Evolutionary conservation across 2,113 vertebrate genomes (phyloP).

Genomic region (Neopipo cinnamomea): DNA sequence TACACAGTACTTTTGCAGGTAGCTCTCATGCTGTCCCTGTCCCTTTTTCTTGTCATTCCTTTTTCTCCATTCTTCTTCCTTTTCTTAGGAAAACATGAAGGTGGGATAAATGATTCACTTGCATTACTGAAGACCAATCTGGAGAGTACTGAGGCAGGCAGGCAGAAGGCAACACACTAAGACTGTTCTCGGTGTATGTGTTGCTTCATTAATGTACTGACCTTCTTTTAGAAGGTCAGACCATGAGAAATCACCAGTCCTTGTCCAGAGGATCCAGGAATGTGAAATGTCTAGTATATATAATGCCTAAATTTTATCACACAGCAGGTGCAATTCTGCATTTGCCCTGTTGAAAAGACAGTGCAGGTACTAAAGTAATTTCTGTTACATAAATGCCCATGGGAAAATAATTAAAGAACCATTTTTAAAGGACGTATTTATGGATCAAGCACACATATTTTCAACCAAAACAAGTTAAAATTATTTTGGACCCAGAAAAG

Average conservation of each 20-base stretch:
- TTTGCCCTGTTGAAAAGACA: background rate
- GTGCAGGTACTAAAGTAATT: background rate
- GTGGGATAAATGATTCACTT: background rate
- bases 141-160: background rate
- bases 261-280: background rate
- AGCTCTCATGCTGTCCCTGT: background rate
- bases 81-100: background rate
- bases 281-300: background rate
- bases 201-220: background rate
- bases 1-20: fast-evolving
- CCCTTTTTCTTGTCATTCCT: background rate
- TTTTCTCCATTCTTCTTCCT: background rate
- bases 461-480: background rate
- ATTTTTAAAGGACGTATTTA: background rate
- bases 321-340: background rate
- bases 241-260: background rate
- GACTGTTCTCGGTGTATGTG: background rate
- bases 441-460: background rate
- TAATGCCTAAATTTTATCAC: background rate
- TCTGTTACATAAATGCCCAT: background rate
- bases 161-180: background rate
- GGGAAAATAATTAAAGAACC: background rate
- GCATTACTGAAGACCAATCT: background rate
- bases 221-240: background rate
- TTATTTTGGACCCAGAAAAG: background rate